A percentile compares a stretch with the other conserved stretches of the same genome.
phyloP scores from a whole-genome alignment of 2,888 invertebrate species.

The Peribatodes rhomboidaria region DNA sequence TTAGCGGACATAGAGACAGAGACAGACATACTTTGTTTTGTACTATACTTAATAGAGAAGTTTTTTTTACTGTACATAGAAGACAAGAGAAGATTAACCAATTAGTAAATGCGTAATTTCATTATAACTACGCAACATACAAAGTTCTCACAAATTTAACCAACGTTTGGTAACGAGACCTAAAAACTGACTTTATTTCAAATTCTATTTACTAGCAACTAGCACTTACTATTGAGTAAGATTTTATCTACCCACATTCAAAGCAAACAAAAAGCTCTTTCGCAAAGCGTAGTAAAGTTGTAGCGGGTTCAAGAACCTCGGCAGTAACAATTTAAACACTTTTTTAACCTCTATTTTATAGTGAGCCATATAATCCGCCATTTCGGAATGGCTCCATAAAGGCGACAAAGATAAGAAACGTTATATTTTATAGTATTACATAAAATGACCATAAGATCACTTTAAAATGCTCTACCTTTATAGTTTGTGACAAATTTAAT shows the following conservation, averaged over 20 bases:
- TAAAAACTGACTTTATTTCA: background rate
- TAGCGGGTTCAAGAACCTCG: constrained; percentile 33
- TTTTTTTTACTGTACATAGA: too few species aligned
- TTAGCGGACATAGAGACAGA: too few species aligned
- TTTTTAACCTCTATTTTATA: constrained; percentile 28
- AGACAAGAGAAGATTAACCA: background rate
- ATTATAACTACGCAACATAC: background rate
- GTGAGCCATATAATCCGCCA: constrained; percentile 29
- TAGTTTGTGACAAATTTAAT: constrained; percentile 39
- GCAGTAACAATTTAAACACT: constrained; percentile 25
- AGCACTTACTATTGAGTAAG: constrained; percentile 11
- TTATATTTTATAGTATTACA: constrained; percentile 37
- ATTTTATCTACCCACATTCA: constrained; percentile 12
- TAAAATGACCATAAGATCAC: constrained; percentile 33
- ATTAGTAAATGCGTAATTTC: background rate
- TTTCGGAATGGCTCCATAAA: constrained; percentile 27
- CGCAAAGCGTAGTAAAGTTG: constrained; percentile 30
- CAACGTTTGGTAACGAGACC: constrained; percentile 1
- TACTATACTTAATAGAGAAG: too few species aligned
- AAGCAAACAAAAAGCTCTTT: constrained; percentile 19
- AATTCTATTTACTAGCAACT: background rate
- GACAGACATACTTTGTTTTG: too few species aligned
- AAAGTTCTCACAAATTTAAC: background rate
- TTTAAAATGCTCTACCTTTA: constrained; percentile 25
- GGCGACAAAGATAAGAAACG: constrained; percentile 28